phyloP scores from a whole-genome alignment of 1,140 invertebrate genomes.

The Drosophila leontia region DNA sequence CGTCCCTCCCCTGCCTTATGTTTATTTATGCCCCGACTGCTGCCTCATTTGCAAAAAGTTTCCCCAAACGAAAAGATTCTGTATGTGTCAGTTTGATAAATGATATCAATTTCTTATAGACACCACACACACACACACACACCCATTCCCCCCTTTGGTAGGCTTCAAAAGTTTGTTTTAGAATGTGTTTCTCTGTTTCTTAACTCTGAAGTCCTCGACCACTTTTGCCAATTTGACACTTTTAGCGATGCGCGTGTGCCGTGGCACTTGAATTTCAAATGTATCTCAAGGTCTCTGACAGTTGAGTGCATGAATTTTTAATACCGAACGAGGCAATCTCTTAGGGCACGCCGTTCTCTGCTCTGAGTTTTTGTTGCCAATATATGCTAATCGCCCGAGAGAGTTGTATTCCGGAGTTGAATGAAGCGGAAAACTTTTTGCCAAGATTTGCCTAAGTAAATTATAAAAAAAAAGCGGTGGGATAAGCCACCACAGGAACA shows the following conservation, averaged over 20 bases:
- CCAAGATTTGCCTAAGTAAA: conserved; percentile 32
- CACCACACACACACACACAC: conserved; percentile 18
- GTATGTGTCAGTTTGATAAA: conserved; percentile 79
- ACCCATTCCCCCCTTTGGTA: background rate
- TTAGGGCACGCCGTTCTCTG: conserved; percentile 18
- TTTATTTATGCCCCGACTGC: conserved; percentile 64
- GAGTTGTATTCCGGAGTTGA: conserved; percentile 15
- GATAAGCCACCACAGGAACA: background rate
- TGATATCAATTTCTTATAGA: conserved; percentile 83
- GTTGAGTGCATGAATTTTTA: conserved; percentile 79
- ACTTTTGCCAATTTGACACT: conserved; percentile 81
- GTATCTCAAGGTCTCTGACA: conserved; percentile 66
- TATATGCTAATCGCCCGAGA: conserved; percentile 44
- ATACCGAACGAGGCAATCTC: conserved; percentile 66
- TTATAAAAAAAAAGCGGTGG: conserved; percentile 20
- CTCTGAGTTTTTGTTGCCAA: background rate
- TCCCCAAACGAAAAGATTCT: conserved; percentile 53
- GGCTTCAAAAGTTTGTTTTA: conserved; percentile 75
- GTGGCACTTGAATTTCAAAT: conserved; percentile 79
- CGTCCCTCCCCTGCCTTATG: conserved; percentile 13
- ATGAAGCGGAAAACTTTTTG: conserved; percentile 31
- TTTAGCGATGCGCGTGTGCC: conserved; percentile 67
- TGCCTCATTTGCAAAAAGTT: conserved; percentile 75
- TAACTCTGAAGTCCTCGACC: conserved; percentile 14
- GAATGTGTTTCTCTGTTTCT: conserved; percentile 39